A percentile compares a stretch with the other conserved stretches of the same genome.
Evolutionary conservation across 2,113 vertebrate species (phyloP).

Genomic region (Misgurnus anguillicaudatus): DNA sequence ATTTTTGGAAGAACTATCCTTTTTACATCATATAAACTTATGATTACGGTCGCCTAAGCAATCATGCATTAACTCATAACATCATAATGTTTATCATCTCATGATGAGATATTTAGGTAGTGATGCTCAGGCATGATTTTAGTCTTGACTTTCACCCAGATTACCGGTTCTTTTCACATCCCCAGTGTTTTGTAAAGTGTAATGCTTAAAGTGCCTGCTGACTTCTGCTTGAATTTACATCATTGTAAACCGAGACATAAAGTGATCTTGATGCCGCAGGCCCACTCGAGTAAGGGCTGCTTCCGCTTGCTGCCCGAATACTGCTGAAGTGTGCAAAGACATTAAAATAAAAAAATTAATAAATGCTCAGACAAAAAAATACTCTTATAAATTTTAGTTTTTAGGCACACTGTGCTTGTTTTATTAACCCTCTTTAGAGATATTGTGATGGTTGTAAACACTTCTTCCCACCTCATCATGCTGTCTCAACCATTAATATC

Average conservation of each 20-base stretch:
- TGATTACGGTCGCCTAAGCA: too few relatives aligned
- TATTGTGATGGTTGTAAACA: conserved; percentile 9
- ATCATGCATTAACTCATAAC: too few relatives aligned
- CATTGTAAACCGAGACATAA: background rate
- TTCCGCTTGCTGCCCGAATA: background rate
- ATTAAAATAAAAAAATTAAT: background rate
- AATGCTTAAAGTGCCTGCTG: background rate
- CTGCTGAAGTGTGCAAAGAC: background rate
- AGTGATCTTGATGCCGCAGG: background rate
- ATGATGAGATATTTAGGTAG: too few relatives aligned
- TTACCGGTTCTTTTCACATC: too few relatives aligned
- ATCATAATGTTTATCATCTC: too few relatives aligned
- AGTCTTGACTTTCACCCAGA: too few relatives aligned
- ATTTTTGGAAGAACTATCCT: too few relatives aligned
- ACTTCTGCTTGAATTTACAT: background rate
- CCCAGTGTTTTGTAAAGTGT: background rate
- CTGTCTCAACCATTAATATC: conserved; percentile 20
- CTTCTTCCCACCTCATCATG: background rate
- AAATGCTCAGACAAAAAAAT: background rate
- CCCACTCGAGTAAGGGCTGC: background rate
- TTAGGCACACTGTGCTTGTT: background rate
- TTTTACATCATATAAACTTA: too few relatives aligned
- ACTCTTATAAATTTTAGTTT: background rate
- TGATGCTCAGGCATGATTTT: too few relatives aligned
- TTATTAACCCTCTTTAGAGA: background rate